phyloP scores from a whole-genome alignment of 2,888 invertebrate species.

The Scaptomyza parva region DNA sequence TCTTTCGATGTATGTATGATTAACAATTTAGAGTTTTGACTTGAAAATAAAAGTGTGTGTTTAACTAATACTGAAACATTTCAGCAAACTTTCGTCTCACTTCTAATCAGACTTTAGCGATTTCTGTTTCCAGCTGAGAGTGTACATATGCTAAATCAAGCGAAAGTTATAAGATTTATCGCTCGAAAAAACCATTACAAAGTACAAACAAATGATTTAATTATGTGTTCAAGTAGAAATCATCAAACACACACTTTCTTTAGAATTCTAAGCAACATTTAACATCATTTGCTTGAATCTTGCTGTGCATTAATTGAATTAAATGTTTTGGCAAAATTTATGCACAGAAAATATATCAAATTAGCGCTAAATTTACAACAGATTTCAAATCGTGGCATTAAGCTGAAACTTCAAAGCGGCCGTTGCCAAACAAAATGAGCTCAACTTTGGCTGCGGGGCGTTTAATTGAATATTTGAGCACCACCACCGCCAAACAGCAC shows the following conservation, averaged over 20 bases:
- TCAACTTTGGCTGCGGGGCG: conserved; percentile 74
- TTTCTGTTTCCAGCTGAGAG: conserved; percentile 1
- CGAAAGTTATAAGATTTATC: conserved; percentile 24
- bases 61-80: not conserved
- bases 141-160: conserved; percentile 4
- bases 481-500: too few species aligned
- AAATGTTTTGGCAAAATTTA: conserved; percentile 68
- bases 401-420: conserved; percentile 58
- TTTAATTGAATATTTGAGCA: conserved; percentile 77
- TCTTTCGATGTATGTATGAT: not conserved
- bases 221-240: conserved; percentile 1
- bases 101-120: conserved; percentile 3
- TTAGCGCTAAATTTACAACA: conserved; percentile 64
- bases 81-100: not conserved
- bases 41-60: not conserved
- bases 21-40: too few species aligned
- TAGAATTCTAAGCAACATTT: conserved; percentile 22
- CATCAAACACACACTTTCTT: conserved; percentile 15
- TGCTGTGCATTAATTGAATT: conserved; percentile 64
- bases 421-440: conserved; percentile 53
- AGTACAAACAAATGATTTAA: not conserved
- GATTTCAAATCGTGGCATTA: conserved; percentile 55
- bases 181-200: too few species aligned
- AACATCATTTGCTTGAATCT: conserved; percentile 21
- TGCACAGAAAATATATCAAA: conserved; percentile 74